Evolutionary conservation across 1,140 invertebrate species (phyloP).

Genomic region (Scylla paramamosain): DNA sequence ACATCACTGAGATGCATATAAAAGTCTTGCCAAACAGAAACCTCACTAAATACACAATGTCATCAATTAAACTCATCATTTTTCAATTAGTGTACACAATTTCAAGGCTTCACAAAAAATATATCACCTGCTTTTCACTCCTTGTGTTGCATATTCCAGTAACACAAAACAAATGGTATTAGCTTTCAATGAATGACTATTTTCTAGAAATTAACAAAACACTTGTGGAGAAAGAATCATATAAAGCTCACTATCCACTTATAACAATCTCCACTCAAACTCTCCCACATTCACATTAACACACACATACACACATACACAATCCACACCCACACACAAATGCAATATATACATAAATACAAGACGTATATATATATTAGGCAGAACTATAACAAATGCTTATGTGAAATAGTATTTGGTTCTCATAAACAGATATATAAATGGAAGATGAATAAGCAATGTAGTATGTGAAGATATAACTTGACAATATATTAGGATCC

Average conservation of each 20-base stretch:
- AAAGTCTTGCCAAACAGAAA: not conserved
- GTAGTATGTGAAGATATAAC: not conserved
- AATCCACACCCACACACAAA: too few species aligned
- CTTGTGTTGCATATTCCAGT: not conserved
- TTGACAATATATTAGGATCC: not conserved
- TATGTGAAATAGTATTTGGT: conserved; percentile 24
- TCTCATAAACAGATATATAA: conserved; percentile 24
- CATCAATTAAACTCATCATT: not conserved
- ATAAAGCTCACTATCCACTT: not conserved
- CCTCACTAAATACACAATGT: not conserved
- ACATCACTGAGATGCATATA: not conserved
- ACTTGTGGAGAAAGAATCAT: not conserved
- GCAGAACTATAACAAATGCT: not conserved
- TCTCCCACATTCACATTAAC: not conserved
- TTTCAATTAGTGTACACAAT: not conserved
- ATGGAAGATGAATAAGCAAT: not conserved
- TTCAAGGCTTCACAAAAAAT: not conserved
- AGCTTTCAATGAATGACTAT: not conserved
- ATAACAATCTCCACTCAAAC: not conserved
- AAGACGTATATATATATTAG: not conserved
- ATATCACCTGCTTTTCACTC: not conserved
- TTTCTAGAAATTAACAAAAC: not conserved
- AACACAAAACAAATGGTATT: not conserved
- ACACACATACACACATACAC: too few species aligned
- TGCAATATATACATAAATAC: conserved; percentile 24